Percentiles rank a stretch among this genome's conserved stretches.
Evolutionary conservation across 2,888 invertebrate genomes (phyloP).

Genomic region (Eurois occulta): DNA sequence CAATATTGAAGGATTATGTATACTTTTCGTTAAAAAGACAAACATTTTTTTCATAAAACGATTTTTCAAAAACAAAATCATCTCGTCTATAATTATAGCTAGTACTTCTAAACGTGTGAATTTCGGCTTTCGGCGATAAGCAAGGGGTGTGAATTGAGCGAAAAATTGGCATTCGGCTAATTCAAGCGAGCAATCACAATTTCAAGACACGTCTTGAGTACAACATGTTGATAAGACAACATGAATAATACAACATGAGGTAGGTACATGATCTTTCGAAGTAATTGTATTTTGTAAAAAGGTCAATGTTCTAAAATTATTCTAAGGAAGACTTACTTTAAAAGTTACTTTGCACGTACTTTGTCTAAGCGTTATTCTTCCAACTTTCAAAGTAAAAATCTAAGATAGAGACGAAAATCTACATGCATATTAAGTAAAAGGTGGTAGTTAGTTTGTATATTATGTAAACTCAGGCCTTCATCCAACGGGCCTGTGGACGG

Average conservation of each 20-base stretch:
- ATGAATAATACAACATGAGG: neutral
- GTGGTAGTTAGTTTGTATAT: too few relatives aligned
- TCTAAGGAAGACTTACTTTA: neutral
- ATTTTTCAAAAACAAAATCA: neutral
- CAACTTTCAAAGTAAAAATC: neutral
- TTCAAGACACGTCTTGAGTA: slow-evolving; percentile 25
- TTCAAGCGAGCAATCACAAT: slow-evolving; percentile 59
- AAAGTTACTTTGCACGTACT: neutral
- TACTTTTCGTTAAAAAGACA: neutral
- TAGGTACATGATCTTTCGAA: neutral
- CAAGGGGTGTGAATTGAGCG: slow-evolving; percentile 38
- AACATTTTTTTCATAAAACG: neutral
- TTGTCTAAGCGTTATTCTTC: neutral
- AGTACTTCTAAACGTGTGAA: slow-evolving; percentile 8
- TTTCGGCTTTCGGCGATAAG: slow-evolving; percentile 28
- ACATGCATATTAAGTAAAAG: neutral
- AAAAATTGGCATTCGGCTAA: slow-evolving; percentile 61
- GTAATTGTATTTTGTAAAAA: neutral
- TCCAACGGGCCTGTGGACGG: too few relatives aligned
- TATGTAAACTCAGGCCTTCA: too few relatives aligned
- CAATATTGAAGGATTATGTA: neutral
- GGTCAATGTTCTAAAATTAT: neutral
- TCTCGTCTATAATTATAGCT: neutral
- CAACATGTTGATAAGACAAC: slow-evolving; percentile 1
- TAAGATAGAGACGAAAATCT: neutral